These are phyloP conservation scores for Hyles vespertilio DNA, from an alignment of 1,140 invertebrate species.

Conservation along the genomic window DNA sequence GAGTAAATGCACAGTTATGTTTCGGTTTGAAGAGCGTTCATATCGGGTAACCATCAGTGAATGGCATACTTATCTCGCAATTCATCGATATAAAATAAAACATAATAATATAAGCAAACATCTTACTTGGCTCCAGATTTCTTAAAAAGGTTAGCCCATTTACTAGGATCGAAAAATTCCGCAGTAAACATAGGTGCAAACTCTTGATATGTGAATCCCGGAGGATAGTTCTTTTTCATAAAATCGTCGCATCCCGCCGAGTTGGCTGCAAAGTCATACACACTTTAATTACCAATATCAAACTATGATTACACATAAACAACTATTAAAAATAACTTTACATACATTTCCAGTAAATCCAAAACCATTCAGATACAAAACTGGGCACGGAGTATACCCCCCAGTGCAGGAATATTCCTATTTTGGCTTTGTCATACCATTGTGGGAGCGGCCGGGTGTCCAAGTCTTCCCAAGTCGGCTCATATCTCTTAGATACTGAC, in stretches of 20 bases:
- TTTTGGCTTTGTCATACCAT: constrained; percentile 94
- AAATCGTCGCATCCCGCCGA: constrained; percentile 68
- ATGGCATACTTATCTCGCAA: neutral
- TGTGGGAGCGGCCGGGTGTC: constrained; percentile 81
- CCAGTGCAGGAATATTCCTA: constrained; percentile 96
- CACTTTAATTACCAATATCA: no score
- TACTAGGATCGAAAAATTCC: constrained; percentile 86
- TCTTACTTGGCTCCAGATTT: constrained; percentile 86
- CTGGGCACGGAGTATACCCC: constrained; percentile 94
- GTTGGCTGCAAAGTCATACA: constrained; percentile 25
- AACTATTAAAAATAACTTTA: no score
- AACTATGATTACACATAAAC: no score
- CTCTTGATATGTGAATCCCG: constrained; percentile 89
- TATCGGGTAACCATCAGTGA: no score
- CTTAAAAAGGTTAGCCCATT: constrained; percentile 86
- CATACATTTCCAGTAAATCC: constrained; percentile 84
- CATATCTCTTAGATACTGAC: neutral
- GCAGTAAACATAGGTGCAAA: constrained; percentile 89
- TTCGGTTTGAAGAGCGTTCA: no score
- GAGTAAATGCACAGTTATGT: no score
- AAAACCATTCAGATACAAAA: constrained; percentile 92
- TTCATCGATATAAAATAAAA: no score
- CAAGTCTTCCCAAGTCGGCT: neutral
- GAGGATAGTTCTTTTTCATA: constrained; percentile 86
- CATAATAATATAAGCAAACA: no score